Percentiles rank a stretch among this genome's conserved stretches.
Conservation (phyloP, 1,140 invertebrate species). For the Tetragnatha versicolor region DNA sequence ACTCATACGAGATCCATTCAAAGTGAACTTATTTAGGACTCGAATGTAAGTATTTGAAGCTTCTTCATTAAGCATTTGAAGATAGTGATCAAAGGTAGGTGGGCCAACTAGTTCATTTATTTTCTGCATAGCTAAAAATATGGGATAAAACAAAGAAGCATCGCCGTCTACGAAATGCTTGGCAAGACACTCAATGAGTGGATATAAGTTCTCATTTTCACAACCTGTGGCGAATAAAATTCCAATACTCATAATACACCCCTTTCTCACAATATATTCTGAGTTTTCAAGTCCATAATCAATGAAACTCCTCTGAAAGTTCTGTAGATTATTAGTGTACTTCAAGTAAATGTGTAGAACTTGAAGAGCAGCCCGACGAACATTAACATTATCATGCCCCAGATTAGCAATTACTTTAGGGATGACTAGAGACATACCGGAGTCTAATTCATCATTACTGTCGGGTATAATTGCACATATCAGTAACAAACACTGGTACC, state of each 20-base stretch:
- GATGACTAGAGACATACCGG: constrained; percentile 35
- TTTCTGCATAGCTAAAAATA: constrained; percentile 58
- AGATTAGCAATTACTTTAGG: constrained; percentile 51
- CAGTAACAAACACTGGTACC: constrained; percentile 54
- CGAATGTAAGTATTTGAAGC: constrained; percentile 44
- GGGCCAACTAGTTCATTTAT: constrained; percentile 56
- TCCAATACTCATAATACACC: constrained; percentile 55
- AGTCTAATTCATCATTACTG: constrained; percentile 38
- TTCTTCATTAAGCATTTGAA: constrained; percentile 51
- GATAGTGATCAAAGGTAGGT: constrained; percentile 37
- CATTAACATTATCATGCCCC: constrained; percentile 56
- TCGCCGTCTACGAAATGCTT: constrained; percentile 57
- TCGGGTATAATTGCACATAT: constrained; percentile 36
- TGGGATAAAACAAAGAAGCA: constrained; percentile 58
- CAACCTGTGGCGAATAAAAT: constrained; percentile 58
- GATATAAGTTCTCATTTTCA: constrained; percentile 57
- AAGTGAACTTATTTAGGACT: constrained; percentile 42
- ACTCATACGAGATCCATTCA: constrained; percentile 33
- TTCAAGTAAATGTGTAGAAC: constrained; percentile 57
- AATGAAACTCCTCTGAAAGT: constrained; percentile 56
- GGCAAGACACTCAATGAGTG: constrained; percentile 56
- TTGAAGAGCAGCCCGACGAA: constrained; percentile 49
- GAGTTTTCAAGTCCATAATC: constrained; percentile 55
- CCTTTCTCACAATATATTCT: constrained; percentile 55
- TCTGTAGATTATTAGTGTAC: constrained; percentile 58